A percentile compares a stretch with the other conserved stretches of the same genome.
Conservation (phyloP, 1,140 invertebrate genomes). For the Ooceraea biroi region DNA sequence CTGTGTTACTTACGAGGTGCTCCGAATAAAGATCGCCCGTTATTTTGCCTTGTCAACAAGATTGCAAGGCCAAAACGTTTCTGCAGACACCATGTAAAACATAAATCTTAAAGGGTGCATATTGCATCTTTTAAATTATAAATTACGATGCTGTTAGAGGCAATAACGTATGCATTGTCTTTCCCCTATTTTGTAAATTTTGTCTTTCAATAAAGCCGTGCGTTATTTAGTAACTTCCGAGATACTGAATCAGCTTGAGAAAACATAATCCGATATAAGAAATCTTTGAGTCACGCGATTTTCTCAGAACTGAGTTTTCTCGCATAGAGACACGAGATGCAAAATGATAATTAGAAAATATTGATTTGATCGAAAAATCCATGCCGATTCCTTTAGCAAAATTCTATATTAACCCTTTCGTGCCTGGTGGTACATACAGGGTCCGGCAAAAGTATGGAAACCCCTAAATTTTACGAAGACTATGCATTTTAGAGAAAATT, state of each 20-base stretch:
- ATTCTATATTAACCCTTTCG: too few relatives aligned
- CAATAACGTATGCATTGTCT: not conserved
- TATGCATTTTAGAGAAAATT: too few relatives aligned
- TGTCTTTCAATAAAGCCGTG: conserved; percentile 33
- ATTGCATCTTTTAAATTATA: not conserved
- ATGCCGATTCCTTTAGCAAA: too few relatives aligned
- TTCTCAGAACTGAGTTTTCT: not conserved
- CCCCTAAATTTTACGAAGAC: too few relatives aligned
- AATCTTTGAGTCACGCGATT: not conserved
- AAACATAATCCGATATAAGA: not conserved
- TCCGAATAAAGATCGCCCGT: conserved; percentile 35
- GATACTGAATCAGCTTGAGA: not conserved
- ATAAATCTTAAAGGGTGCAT: not conserved
- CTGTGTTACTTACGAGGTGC: conserved; percentile 15
- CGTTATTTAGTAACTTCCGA: not conserved
- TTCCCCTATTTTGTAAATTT: not conserved
- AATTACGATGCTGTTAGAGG: conserved; percentile 5
- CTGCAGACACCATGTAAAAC: not conserved
- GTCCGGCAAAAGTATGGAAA: too few relatives aligned
- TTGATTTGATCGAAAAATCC: too few relatives aligned
- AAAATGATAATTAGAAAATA: not conserved
- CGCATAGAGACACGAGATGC: too few relatives aligned
- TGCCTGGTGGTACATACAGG: too few relatives aligned
- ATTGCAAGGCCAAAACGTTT: not conserved
- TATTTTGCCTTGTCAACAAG: not conserved